A percentile compares a stretch with the other conserved stretches of the same genome.
Conservation (phyloP, 2,888 invertebrate species). For the Ganaspis brasiliensis region DNA sequence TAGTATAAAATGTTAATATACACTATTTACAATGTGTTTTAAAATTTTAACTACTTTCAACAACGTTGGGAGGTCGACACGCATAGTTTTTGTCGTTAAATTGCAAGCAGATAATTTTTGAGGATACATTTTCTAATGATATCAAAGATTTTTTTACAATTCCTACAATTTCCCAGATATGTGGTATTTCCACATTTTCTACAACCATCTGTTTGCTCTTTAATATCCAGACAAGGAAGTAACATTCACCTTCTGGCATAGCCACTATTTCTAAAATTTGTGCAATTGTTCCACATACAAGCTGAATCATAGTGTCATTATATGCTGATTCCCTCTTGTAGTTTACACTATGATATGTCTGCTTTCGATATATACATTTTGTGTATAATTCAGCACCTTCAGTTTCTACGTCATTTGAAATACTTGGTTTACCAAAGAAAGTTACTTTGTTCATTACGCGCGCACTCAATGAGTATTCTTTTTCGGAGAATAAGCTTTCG, state of each 20-base stretch:
- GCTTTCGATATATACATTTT: constrained; percentile 29
- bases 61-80: constrained; percentile 23
- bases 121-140: neutral
- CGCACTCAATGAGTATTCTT: constrained; percentile 5
- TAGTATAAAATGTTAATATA: neutral
- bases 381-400: constrained; percentile 11
- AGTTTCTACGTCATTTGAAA: constrained; percentile 11
- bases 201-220: neutral
- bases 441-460: neutral
- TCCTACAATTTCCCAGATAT: constrained; percentile 23
- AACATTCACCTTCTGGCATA: constrained; percentile 22
- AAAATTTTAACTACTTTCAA: constrained; percentile 28
- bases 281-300: constrained; percentile 17
- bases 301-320: constrained; percentile 34
- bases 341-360: constrained; percentile 33
- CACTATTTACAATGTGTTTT: neutral
- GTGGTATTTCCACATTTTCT: constrained; percentile 20
- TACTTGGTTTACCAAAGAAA: constrained; percentile 18
- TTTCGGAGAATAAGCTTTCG: constrained; percentile 16
- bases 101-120: constrained; percentile 26
- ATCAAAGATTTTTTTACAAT: constrained; percentile 12
- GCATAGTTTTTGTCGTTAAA: constrained; percentile 20
- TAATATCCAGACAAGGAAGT: constrained; percentile 12
- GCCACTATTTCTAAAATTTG: constrained; percentile 24
- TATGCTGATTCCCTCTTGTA: neutral